Evolutionary conservation across 2,797 vertebrate species (phyloP), one percentile per base, ranked within the genome.

Genomic region (Lophius americanus): DNA sequence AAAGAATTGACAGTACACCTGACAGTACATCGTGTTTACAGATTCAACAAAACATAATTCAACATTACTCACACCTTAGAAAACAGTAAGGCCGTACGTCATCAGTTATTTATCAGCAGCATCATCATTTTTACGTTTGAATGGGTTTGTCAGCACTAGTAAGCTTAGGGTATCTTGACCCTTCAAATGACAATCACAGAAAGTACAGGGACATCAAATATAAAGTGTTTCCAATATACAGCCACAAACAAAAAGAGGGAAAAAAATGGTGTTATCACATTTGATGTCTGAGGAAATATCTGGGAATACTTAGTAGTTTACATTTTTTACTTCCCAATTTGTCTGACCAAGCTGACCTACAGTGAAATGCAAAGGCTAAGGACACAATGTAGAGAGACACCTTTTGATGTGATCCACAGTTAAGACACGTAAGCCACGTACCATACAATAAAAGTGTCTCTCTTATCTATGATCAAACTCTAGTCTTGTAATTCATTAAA

Each of bases 51-150:
- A 33, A 42, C 9, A 42, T 59, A 3, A 49, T 35, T 11, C 32
- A 35, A 14, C 23, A 69, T n/a, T 42, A 1, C 5, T 64, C 7
- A 41, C 43, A 82, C 12, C 43, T 56, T 53, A 56, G 13, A 77
- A 74, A 90, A 82, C 70, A 85, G 78, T 79, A 71, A 75, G 68
- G 76, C 76, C 73, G 57, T 56, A 62, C 11, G 14, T 56, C 23
- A 56, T 56, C 23, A 56, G 46, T 50, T 70, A 68, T 77, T 64
- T 53, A 61, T 74, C 59, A 85, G 64, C 68, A 79, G 73, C 68
- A 72, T 65, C 64, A 65, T 14, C 23, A 73, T 50, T 57, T 35
- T 49, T 64, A 68, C 53, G 60, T 69, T 71, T 71, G 58, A 77
- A 76, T 39, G 69, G 58, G 46, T 60, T 68, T 64, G 61, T 69